phyloP scores from a whole-genome alignment of 2,797 vertebrate species.

The Garrulus glandarius region DNA sequence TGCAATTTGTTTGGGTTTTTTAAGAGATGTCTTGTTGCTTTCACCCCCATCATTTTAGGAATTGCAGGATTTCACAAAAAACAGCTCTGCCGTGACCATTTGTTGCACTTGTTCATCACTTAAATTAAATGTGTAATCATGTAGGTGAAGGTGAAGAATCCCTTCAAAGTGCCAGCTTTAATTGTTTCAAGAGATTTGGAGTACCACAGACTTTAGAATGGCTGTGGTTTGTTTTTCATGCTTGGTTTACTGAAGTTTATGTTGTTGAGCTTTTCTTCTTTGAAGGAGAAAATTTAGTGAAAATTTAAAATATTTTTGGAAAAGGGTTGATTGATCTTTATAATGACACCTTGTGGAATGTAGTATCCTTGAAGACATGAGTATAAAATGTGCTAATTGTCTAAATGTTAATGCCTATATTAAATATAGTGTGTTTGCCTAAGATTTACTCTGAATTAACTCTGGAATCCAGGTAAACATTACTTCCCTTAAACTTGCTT shows the following conservation, averaged over 20 bases:
- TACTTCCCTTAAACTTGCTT: background rate
- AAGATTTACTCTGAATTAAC: constrained; percentile 16
- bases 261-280: background rate
- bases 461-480: background rate
- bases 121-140: background rate
- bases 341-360: background rate
- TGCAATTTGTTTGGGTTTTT: background rate
- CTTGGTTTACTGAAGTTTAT: background rate
- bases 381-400: background rate
- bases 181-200: background rate
- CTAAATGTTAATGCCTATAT: background rate
- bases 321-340: background rate
- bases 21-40: background rate
- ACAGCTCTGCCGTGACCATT: background rate
- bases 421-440: background rate
- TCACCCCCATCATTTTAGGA: background rate
- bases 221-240: background rate
- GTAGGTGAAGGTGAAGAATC: background rate
- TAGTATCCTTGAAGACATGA: background rate
- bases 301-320: background rate
- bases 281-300: background rate
- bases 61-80: background rate
- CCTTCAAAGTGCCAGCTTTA: background rate
- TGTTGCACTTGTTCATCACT: background rate
- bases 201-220: background rate